Conservation (phyloP, 2,888 invertebrate species). For the Caenorhabditis japonica region DNA sequence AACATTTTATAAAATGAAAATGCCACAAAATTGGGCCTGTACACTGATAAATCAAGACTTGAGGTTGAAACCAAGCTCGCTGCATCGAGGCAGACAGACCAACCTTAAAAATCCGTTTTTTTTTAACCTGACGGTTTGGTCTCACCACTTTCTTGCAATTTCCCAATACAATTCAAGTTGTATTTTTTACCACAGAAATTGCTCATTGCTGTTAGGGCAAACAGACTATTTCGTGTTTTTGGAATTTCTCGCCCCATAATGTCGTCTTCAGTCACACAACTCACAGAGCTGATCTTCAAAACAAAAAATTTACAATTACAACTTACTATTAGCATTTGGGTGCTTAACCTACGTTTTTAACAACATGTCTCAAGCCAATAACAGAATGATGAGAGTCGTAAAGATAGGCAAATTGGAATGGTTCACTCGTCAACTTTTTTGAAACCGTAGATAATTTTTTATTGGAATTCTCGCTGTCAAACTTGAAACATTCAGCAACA, state of each 20-base stretch:
- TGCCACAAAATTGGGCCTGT: slow-evolving; percentile 89
- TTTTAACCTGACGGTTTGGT: neutral
- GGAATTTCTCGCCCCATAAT: slow-evolving; percentile 20
- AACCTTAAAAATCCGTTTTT: slow-evolving; percentile 59
- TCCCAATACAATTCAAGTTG: slow-evolving; percentile 62
- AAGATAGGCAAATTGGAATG: slow-evolving; percentile 78
- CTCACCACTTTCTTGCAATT: slow-evolving; percentile 59
- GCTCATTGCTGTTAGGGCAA: slow-evolving; percentile 91
- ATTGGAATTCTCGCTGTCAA: slow-evolving; percentile 24
- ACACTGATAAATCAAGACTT: slow-evolving; percentile 83
- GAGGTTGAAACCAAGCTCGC: slow-evolving; percentile 87
- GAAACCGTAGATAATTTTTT: slow-evolving; percentile 15
- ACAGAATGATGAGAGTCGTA: slow-evolving; percentile 96
- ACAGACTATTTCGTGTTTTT: slow-evolving; percentile 79
- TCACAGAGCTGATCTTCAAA: no score
- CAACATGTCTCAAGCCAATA: slow-evolving; percentile 89
- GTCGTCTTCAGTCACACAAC: slow-evolving; percentile 36
- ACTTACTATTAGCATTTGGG: no score
- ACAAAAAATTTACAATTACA: no score
- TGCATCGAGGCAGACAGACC: slow-evolving; percentile 86
- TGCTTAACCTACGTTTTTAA: slow-evolving; percentile 74
- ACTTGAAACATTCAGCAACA: slow-evolving; percentile 85
- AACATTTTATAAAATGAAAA: slow-evolving; percentile 96
- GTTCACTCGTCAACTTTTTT: slow-evolving; percentile 3
- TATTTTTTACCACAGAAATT: slow-evolving; percentile 95